These are phyloP conservation scores for Sakesphorus luctuosus DNA, from an alignment of 2,113 vertebrate species.

Conservation along the genomic window DNA sequence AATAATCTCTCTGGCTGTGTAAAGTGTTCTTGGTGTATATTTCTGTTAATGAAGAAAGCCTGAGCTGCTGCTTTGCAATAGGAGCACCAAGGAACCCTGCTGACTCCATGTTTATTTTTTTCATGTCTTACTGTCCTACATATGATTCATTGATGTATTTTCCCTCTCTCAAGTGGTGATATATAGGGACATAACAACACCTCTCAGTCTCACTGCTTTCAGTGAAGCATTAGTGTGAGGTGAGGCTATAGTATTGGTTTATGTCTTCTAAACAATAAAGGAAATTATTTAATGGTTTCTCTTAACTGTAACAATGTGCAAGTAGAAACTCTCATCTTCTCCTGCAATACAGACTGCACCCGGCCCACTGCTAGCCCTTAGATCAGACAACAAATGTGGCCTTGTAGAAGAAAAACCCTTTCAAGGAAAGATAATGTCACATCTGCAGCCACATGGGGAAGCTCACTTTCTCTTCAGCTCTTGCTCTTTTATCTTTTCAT, in stretches of 20 bases:
- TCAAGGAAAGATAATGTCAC: neutral
- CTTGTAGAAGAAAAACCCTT: neutral
- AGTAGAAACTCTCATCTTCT: neutral
- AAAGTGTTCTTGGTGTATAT: neutral
- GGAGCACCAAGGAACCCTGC: neutral
- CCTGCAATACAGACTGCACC: neutral
- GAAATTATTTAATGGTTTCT: constrained; percentile 7
- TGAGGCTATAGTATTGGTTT: neutral
- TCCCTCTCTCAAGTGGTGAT: neutral
- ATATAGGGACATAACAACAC: neutral
- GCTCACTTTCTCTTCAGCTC: neutral
- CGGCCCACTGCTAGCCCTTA: neutral
- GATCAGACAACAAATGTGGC: neutral
- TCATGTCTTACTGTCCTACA: neutral
- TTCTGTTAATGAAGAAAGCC: neutral
- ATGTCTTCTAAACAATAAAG: neutral
- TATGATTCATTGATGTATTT: neutral
- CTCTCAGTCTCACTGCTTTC: neutral
- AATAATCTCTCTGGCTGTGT: neutral
- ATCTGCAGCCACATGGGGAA: neutral
- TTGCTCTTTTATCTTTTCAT: neutral
- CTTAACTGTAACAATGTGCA: neutral
- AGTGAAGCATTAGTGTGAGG: neutral
- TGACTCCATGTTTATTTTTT: neutral
- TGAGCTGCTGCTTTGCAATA: neutral